Conservation (phyloP, 2,797 vertebrate species). For the Tragopan temminckii region DNA sequence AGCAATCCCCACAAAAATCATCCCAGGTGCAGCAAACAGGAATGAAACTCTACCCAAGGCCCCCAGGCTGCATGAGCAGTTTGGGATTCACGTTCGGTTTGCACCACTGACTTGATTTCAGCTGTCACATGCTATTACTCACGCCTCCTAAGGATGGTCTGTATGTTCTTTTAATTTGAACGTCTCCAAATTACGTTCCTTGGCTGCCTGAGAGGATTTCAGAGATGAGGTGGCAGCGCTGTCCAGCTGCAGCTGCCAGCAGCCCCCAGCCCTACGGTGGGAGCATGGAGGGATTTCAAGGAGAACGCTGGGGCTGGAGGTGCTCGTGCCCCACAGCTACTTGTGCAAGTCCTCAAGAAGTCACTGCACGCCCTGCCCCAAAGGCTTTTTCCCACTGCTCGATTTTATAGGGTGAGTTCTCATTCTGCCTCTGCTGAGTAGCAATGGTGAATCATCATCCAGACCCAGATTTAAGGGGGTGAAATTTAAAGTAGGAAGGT, state of each 20-base stretch:
- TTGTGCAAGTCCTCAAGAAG: not conserved
- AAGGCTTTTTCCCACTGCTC: not conserved
- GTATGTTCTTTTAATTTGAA: not conserved
- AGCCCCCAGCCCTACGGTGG: not conserved
- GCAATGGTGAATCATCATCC: not conserved
- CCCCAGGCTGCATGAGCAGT: not conserved
- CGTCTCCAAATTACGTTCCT: conserved; percentile 12
- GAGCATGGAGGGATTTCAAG: not conserved
- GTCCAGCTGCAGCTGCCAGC: not conserved
- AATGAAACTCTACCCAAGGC: not conserved
- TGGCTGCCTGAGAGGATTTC: not conserved
- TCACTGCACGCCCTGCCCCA: not conserved
- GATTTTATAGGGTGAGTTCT: not conserved
- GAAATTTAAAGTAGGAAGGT: not conserved
- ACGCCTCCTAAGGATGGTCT: not conserved
- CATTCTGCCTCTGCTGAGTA: not conserved
- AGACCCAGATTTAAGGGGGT: not conserved
- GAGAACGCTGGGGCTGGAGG: not conserved
- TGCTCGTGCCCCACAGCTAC: not conserved
- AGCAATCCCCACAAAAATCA: not conserved
- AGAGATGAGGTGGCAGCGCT: not conserved
- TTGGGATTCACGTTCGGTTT: fast-evolving
- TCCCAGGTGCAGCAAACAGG: not conserved
- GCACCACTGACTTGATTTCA: not conserved
- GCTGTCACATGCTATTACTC: not conserved